Evolutionary conservation across 2,797 vertebrate genomes (phyloP).

Genomic region (Eleutherodactylus coqui): DNA sequence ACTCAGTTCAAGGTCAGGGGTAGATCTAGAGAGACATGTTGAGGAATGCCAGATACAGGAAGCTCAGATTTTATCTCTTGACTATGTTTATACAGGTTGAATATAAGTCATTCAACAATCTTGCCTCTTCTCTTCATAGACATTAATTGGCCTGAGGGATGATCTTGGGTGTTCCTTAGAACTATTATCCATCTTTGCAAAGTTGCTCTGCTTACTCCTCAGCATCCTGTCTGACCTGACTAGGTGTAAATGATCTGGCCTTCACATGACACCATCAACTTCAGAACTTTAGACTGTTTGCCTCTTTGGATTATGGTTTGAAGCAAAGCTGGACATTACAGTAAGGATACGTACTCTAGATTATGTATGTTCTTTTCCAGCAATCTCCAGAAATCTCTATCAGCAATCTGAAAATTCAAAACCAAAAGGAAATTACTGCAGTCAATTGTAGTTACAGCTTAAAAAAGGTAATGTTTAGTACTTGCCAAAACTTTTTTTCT

Average conservation of each 20-base stretch:
- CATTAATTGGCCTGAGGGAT: constrained; percentile 51
- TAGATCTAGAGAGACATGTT: constrained; percentile 52
- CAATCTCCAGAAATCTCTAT: not conserved
- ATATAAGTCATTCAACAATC: constrained; percentile 52
- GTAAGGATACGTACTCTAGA: not conserved
- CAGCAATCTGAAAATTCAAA: not conserved
- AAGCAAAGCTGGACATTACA: not conserved
- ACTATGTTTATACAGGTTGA: constrained; percentile 60
- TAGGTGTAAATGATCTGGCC: constrained; percentile 59
- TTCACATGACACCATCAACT: constrained; percentile 24
- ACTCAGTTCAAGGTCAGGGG: constrained; percentile 58
- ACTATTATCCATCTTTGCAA: constrained; percentile 42
- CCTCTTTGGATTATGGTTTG: not conserved
- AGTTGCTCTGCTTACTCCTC: constrained; percentile 24
- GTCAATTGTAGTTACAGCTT: not conserved
- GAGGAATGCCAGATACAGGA: constrained; percentile 59
- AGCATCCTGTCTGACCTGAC: constrained; percentile 25
- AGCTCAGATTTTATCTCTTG: constrained; percentile 56
- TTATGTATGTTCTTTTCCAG: not conserved
- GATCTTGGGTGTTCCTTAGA: constrained; percentile 52
- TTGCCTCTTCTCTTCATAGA: constrained; percentile 34
- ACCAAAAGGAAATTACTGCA: not conserved
- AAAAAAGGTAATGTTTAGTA: not conserved
- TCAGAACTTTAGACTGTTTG: not conserved
- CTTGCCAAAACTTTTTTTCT: not conserved